These are phyloP conservation scores for Colletes collaris DNA, from an alignment of 2,888 invertebrate genomes.

Conservation along the genomic window DNA sequence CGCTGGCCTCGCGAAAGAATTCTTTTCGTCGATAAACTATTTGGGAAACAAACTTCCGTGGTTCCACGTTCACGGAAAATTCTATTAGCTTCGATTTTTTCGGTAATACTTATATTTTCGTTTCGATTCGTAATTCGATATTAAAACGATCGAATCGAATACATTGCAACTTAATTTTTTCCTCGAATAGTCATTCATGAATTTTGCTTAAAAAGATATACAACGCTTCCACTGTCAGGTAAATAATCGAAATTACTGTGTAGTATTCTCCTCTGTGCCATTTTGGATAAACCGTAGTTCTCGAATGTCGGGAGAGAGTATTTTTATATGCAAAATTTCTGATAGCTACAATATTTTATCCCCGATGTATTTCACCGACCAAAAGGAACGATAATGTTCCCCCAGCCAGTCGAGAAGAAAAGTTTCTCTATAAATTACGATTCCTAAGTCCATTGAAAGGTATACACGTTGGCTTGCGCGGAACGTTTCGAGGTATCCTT, in stretches of 20 bases:
- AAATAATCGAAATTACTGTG: too few relatives aligned
- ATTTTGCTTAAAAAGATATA: too few relatives aligned
- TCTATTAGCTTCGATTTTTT: background rate
- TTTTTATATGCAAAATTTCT: background rate
- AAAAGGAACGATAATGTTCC: conserved; percentile 46
- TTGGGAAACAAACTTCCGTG: background rate
- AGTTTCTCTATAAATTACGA: conserved; percentile 73
- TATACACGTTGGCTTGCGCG: conserved; percentile 6
- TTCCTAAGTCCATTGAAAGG: conserved; percentile 62
- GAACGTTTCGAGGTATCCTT: conserved; percentile 43
- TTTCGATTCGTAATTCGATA: too few relatives aligned
- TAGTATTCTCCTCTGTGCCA: too few relatives aligned
- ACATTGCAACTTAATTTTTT: too few relatives aligned
- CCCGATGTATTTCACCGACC: conserved; percentile 16
- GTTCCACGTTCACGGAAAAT: background rate
- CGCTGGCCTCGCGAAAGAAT: conserved; percentile 16
- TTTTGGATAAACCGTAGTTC: too few relatives aligned
- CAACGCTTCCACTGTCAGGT: too few relatives aligned
- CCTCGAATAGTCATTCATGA: too few relatives aligned
- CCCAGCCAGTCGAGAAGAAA: conserved; percentile 41
- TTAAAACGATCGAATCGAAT: too few relatives aligned
- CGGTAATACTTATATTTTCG: too few relatives aligned
- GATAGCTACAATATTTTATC: background rate
- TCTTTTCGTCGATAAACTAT: conserved; percentile 29
- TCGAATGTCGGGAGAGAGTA: too few relatives aligned